These are phyloP conservation scores for Vidua chalybeata DNA, from an alignment of 2,113 vertebrate genomes.

Conservation along the genomic window DNA sequence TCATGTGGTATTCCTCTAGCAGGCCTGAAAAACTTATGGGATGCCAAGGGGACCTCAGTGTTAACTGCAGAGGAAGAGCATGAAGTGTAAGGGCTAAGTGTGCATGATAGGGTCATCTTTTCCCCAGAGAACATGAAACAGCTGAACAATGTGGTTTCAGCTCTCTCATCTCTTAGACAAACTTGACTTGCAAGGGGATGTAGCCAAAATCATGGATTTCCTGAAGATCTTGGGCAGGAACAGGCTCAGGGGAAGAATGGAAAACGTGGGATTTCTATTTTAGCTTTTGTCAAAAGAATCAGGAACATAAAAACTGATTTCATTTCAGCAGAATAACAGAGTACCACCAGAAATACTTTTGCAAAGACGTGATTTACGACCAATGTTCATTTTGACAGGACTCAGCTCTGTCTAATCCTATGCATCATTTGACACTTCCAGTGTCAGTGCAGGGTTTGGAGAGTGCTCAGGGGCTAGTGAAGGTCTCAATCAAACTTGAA, in stretches of 20 bases:
- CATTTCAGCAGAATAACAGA: not conserved
- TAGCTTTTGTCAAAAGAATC: not conserved
- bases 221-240: not conserved
- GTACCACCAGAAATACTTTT: not conserved
- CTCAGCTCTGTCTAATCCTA: not conserved
- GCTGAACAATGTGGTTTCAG: not conserved
- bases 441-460: not conserved
- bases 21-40: not conserved
- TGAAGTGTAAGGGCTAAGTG: not conserved
- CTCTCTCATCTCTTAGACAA: not conserved
- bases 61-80: not conserved
- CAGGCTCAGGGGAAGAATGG: not conserved
- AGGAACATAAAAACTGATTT: not conserved
- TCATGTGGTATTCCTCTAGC: not conserved
- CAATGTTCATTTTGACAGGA: not conserved
- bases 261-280: not conserved
- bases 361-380: not conserved
- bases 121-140: not conserved
- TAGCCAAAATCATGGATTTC: not conserved
- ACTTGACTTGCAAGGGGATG: not conserved
- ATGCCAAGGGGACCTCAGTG: not conserved
- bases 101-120: not conserved
- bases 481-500: not conserved
- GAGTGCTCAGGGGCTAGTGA: not conserved
- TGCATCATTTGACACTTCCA: not conserved